Percentiles rank a stretch among this genome's conserved stretches.
phyloP scores from a whole-genome alignment of 2,113 vertebrate genomes.

The Clinocottus analis region DNA sequence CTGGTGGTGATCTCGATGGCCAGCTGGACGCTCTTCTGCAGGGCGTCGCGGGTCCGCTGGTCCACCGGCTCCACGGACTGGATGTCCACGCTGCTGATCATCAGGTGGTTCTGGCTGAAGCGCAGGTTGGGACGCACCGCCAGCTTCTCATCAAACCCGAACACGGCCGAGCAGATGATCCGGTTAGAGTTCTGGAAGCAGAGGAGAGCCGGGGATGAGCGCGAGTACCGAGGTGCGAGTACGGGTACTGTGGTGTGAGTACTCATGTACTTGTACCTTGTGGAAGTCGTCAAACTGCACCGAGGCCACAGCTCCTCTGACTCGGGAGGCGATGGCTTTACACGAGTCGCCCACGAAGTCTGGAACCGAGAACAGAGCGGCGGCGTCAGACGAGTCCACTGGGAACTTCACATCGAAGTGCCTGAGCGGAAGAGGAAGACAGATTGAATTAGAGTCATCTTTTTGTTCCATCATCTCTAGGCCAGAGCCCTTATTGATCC shows the following conservation, averaged over 20 bases:
- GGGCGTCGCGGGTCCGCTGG: slow-evolving; percentile 89
- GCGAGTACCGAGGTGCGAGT: too few relatives aligned
- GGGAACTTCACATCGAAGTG: slow-evolving; percentile 85
- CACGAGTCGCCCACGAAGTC: slow-evolving; percentile 92
- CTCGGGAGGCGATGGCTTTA: slow-evolving; percentile 90
- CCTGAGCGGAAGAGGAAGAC: slow-evolving; percentile 56
- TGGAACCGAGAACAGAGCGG: slow-evolving; percentile 87
- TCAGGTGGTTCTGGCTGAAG: slow-evolving; percentile 88
- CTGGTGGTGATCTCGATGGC: slow-evolving; percentile 96
- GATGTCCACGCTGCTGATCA: slow-evolving; percentile 92
- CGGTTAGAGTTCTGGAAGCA: slow-evolving; percentile 92
- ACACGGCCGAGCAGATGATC: slow-evolving; percentile 91
- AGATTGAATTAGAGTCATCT: too few relatives aligned
- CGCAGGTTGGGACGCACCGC: slow-evolving; percentile 76
- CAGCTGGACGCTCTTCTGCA: slow-evolving; percentile 93
- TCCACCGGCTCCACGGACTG: slow-evolving; percentile 93
- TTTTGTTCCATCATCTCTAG: too few relatives aligned
- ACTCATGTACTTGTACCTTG: slow-evolving; percentile 78
- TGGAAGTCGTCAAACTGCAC: slow-evolving; percentile 95
- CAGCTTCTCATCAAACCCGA: slow-evolving; percentile 88
- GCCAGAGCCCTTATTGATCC: too few relatives aligned
- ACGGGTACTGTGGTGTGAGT: too few relatives aligned
- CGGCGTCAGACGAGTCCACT: slow-evolving; percentile 23
- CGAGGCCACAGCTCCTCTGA: slow-evolving; percentile 89
- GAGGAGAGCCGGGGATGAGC: too few relatives aligned